Conservation (phyloP, 2,888 invertebrate species). For the Allacma fusca region DNA sequence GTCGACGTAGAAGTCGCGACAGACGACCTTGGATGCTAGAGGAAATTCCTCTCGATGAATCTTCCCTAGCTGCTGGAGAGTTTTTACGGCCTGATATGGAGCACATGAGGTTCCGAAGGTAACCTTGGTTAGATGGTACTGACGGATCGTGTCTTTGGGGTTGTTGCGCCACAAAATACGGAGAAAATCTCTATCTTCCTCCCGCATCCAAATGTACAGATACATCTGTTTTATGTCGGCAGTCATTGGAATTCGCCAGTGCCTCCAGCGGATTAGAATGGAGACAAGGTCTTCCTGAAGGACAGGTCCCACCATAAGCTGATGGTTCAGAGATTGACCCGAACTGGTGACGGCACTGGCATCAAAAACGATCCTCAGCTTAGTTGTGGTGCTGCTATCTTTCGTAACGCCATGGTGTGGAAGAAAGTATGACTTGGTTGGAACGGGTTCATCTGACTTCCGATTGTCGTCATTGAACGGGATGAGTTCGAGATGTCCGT, state of each 20-base stretch:
- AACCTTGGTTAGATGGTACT: constrained; percentile 57
- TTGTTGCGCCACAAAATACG: constrained; percentile 63
- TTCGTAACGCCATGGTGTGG: constrained; percentile 50
- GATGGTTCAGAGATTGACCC: constrained; percentile 53
- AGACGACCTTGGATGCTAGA: neutral
- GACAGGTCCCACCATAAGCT: constrained; percentile 62
- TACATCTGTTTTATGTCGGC: constrained; percentile 64
- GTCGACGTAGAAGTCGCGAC: constrained; percentile 57
- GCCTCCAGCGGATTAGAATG: constrained; percentile 62
- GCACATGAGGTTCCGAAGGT: constrained; percentile 62
- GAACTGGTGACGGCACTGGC: constrained; percentile 43
- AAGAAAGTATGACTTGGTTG: constrained; percentile 30
- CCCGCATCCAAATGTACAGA: constrained; percentile 60
- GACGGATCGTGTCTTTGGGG: constrained; percentile 48
- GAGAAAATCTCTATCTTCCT: constrained; percentile 62
- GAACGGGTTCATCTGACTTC: no score
- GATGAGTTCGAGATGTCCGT: no score
- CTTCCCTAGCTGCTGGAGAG: constrained; percentile 45
- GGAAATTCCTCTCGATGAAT: neutral
- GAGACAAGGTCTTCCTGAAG: constrained; percentile 62
- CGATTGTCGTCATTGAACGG: no score
- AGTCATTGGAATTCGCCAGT: constrained; percentile 61
- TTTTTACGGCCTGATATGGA: constrained; percentile 61
- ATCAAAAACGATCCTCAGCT: no score
- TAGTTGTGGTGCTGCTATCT: constrained; percentile 41